A percentile compares a stretch with the other conserved stretches of the same genome.
Evolutionary conservation across 2,797 vertebrate genomes (phyloP).

Genomic region (Gouania willdenowi): DNA sequence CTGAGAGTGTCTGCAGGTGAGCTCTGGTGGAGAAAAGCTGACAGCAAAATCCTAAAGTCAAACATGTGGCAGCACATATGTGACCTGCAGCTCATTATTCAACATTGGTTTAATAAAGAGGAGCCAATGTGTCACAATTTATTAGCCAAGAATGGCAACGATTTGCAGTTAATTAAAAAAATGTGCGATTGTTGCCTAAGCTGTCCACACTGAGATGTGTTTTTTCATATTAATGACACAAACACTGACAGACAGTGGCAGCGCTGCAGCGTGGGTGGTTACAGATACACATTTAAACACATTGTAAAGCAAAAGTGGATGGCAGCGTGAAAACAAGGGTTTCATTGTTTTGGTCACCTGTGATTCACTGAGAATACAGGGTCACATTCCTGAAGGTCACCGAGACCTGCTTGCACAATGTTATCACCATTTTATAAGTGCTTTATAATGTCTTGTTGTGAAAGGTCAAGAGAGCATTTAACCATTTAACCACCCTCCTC

Average conservation of each 20-base stretch:
- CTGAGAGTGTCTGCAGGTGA: background rate
- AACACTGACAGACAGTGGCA: background rate
- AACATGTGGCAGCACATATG: slow-evolving; percentile 9
- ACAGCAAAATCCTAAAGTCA: slow-evolving; percentile 6
- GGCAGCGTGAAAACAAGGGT: background rate
- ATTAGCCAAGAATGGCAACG: background rate
- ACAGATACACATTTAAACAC: background rate
- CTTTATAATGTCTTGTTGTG: slow-evolving; percentile 54
- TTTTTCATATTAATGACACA: slow-evolving; percentile 9
- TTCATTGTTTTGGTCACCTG: background rate
- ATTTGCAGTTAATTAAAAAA: slow-evolving; percentile 35
- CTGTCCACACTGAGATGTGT: background rate
- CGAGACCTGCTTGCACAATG: slow-evolving; percentile 36
- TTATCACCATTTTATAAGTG: slow-evolving; percentile 52
- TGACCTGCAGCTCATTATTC: slow-evolving; percentile 36
- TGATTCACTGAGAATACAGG: too few relatives aligned
- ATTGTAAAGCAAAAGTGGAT: background rate
- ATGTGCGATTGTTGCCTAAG: slow-evolving; percentile 12
- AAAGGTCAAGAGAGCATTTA: slow-evolving; percentile 49
- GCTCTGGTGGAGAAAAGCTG: slow-evolving; percentile 8
- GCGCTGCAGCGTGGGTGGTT: background rate
- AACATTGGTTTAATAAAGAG: slow-evolving; percentile 25
- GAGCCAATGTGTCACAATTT: slow-evolving; percentile 9
- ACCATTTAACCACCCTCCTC: too few relatives aligned
- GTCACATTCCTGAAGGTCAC: slow-evolving; percentile 19